Percentiles rank a stretch among this genome's conserved stretches.
Conservation (phyloP, 2,888 invertebrate species). For the Nomada lathburiana region DNA sequence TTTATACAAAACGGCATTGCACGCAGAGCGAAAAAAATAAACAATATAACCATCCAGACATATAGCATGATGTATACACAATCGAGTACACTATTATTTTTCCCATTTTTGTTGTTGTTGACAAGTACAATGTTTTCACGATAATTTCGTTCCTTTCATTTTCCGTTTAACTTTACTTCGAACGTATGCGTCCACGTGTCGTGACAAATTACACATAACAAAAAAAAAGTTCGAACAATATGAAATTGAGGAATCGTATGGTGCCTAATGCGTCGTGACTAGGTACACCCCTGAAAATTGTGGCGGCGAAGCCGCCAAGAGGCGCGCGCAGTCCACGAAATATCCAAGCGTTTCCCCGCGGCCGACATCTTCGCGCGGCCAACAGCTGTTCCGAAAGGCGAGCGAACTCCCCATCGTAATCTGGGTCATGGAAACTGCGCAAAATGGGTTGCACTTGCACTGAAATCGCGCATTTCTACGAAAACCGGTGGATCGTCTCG, state of each 20-base stretch:
- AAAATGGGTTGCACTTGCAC: slow-evolving; percentile 74
- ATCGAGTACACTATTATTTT: slow-evolving; percentile 13
- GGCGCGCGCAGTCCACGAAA: slow-evolving; percentile 81
- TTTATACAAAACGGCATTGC: slow-evolving; percentile 2
- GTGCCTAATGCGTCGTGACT: slow-evolving; percentile 56
- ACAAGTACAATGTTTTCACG: slow-evolving; percentile 8
- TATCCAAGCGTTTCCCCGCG: slow-evolving; percentile 81
- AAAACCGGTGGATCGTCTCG: slow-evolving; percentile 42
- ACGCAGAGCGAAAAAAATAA: slow-evolving; percentile 13
- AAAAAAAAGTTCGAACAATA: slow-evolving; percentile 19
- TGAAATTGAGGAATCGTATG: slow-evolving; percentile 46
- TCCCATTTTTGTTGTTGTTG: neutral
- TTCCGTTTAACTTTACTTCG: slow-evolving; percentile 6
- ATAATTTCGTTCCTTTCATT: slow-evolving; percentile 27
- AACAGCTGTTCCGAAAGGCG: slow-evolving; percentile 84
- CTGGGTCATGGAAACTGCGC: slow-evolving; percentile 84
- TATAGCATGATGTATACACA: slow-evolving; percentile 35
- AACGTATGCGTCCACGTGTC: slow-evolving; percentile 6
- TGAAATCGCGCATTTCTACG: slow-evolving; percentile 52
- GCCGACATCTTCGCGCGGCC: slow-evolving; percentile 81
- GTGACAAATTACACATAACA: slow-evolving; percentile 11
- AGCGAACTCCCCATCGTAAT: slow-evolving; percentile 83
- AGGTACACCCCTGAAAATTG: slow-evolving; percentile 79
- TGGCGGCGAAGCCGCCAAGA: slow-evolving; percentile 83
- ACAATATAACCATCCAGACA: slow-evolving; percentile 13